These are phyloP conservation scores for Amphiprion ocellaris DNA, from an alignment of 2,113 vertebrate genomes.

Conservation along the genomic window DNA sequence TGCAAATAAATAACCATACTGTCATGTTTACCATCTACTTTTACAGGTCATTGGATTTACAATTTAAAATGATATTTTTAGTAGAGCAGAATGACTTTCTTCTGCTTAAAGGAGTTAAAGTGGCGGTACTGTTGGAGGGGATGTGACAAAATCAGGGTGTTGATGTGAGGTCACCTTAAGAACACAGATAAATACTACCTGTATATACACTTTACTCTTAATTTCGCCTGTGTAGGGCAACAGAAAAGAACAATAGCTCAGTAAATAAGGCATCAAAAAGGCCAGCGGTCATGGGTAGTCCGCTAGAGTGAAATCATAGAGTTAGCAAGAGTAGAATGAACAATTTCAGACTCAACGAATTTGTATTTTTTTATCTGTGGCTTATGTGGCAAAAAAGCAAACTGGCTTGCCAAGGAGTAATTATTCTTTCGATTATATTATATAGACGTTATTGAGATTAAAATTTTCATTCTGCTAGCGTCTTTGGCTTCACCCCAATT, in stretches of 20 bases:
- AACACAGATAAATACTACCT: slow-evolving; percentile 82
- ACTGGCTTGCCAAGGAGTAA: background rate
- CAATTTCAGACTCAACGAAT: background rate
- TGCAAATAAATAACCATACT: slow-evolving; percentile 54
- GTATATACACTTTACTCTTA: slow-evolving; percentile 80
- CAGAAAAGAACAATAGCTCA: slow-evolving; percentile 77
- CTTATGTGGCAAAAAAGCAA: background rate
- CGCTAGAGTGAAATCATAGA: slow-evolving; percentile 77
- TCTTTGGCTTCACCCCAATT: background rate
- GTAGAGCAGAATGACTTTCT: slow-evolving; percentile 4
- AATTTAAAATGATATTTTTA: slow-evolving; percentile 7
- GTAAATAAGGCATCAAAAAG: slow-evolving; percentile 87
- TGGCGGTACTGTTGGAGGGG: slow-evolving; percentile 36
- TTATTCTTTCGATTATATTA: too few relatives aligned
- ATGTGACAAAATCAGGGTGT: slow-evolving; percentile 59
- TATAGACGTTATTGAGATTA: background rate
- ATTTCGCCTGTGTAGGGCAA: slow-evolving; percentile 74
- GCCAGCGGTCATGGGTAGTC: slow-evolving; percentile 76
- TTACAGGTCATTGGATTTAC: background rate
- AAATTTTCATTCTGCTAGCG: background rate
- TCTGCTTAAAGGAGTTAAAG: slow-evolving; percentile 33
- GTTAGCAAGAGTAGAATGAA: slow-evolving; percentile 79
- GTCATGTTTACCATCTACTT: slow-evolving; percentile 23
- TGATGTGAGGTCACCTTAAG: slow-evolving; percentile 69
- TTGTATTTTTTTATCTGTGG: background rate